Conservation (phyloP, 2,113 vertebrate genomes). For the Neotoma lepida region DNA sequence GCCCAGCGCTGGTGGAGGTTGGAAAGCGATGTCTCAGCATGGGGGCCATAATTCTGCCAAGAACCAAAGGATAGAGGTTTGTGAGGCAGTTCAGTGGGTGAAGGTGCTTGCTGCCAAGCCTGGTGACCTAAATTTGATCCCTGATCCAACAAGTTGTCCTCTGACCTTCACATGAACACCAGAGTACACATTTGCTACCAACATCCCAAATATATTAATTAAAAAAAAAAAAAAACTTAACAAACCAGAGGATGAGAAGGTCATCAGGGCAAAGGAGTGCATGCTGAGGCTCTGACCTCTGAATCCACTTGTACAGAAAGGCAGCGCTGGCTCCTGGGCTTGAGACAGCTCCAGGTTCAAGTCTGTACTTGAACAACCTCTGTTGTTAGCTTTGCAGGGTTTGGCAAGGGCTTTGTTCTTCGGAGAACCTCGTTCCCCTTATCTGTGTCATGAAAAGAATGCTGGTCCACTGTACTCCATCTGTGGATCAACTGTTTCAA, state of each 20-base stretch:
- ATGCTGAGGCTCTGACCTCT: background rate
- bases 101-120: no score
- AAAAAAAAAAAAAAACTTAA: background rate
- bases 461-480: background rate
- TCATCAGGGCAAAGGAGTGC: fast-evolving
- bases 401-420: background rate
- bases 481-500: background rate
- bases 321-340: background rate
- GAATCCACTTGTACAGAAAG: background rate
- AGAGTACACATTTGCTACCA: background rate
- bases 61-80: background rate
- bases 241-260: background rate
- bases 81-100: background rate
- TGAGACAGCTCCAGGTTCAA: background rate
- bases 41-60: background rate
- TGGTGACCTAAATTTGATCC: background rate
- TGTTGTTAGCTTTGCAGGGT: background rate
- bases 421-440: background rate
- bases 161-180: background rate
- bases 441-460: background rate
- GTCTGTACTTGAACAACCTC: background rate
- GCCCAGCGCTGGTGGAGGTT: background rate
- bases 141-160: background rate
- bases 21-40: background rate
- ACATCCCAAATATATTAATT: background rate